These are phyloP conservation scores for Nasonia longicornis DNA, from an alignment of 1,140 invertebrate species.

Conservation along the genomic window DNA sequence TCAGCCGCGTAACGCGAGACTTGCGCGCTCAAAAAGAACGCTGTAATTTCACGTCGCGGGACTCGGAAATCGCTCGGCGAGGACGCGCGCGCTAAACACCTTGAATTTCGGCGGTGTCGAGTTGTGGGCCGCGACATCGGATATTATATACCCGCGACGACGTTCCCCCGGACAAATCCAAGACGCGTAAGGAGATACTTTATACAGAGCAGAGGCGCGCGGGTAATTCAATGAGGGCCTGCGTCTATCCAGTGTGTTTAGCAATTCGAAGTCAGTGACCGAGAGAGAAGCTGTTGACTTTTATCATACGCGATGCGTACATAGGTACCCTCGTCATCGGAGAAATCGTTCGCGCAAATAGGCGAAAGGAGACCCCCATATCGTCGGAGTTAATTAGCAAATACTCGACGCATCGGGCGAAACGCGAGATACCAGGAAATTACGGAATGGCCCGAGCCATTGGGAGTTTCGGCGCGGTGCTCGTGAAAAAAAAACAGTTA, in stretches of 20 bases:
- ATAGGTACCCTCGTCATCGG: too few species aligned
- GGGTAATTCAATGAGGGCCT: slow-evolving; percentile 27
- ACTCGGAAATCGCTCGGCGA: not conserved
- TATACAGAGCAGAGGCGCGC: not conserved
- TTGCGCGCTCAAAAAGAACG: not conserved
- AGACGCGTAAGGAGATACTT: slow-evolving; percentile 11
- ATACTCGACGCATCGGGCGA: not conserved
- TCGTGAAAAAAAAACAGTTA: not conserved
- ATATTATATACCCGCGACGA: not conserved
- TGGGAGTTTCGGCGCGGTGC: not conserved
- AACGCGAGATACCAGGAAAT: too few species aligned
- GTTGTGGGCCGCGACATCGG: not conserved
- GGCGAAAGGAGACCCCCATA: too few species aligned
- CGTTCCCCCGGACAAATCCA: slow-evolving; percentile 18
- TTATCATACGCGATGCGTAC: too few species aligned
- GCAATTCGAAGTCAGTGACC: too few species aligned
- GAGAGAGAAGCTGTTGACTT: too few species aligned
- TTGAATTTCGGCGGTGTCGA: not conserved
- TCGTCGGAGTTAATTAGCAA: not conserved
- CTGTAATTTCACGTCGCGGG: not conserved
- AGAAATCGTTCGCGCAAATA: too few species aligned
- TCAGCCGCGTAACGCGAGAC: not conserved
- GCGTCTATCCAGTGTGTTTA: too few species aligned
- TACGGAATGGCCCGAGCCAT: not conserved
- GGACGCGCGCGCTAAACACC: not conserved